Evolutionary conservation across 2,888 invertebrate species (phyloP), one percentile per base, ranked within the genome.

Genomic region (Biston stratarius): DNA sequence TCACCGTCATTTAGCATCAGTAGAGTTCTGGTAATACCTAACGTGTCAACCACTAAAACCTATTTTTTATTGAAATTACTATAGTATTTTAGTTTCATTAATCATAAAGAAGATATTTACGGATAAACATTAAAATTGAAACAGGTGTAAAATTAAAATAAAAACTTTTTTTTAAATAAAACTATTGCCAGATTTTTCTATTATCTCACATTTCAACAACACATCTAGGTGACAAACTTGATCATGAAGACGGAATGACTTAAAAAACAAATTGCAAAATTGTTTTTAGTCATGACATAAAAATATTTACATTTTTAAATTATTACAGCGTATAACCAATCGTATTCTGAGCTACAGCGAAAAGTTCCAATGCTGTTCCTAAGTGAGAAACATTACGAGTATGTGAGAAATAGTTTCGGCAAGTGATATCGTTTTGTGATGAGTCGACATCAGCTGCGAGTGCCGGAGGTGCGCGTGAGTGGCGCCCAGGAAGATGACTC

Each of bases 401-500:
- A 67, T 34, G 62, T 64, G 58, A 64, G 55, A 64, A 72, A 73
- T 73, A 71, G 70, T 38, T 42, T 67, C 63, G 59, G 62, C 61
- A 63, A 75, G 70, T 74, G 72, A 77, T 52, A 66, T 33, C 96
- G 96, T 95, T 75, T 80, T 76, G 81, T 74, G 77, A 95, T 94
- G 94, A 95, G 94, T 86, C 92, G 88, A 42, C 84, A 94, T 82
- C 94, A 94, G 83, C 92, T 96, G 76, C 95, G 95, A 77, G 95
- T 96, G 74, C 96, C 96, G 77, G 96, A 96, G 94, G 86, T 96
- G 84, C 95, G 96, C 87, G 95, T 95, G 84, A 91, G 93, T 73
- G 95, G 95, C 57, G 95, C 95, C 69, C 83, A 85, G 71, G 91
- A 91, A 44, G 91, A 91, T 77, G 93, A 86, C 79, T 89, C 86